phyloP scores from a whole-genome alignment of 2,888 invertebrate genomes.

The Drosophila demipolita region DNA sequence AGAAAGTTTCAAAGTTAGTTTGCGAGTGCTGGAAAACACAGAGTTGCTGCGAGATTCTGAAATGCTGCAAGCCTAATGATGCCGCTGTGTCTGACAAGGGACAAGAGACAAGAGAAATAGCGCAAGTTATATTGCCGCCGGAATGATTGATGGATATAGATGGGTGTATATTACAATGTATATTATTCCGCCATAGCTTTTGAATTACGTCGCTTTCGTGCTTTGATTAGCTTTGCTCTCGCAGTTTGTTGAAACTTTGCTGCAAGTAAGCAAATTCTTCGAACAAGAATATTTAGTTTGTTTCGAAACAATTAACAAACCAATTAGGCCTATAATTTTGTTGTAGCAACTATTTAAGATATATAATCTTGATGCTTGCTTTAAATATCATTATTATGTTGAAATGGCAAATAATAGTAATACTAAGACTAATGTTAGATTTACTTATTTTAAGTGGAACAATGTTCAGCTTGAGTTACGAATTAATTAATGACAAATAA shows the following conservation, averaged over 20 bases:
- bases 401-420: background rate
- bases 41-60: conserved; percentile 58
- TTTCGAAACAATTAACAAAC: conserved; percentile 7
- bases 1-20: conserved; percentile 75
- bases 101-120: conserved; percentile 55
- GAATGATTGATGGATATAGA: conserved; percentile 75
- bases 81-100: conserved; percentile 27
- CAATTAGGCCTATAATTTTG: background rate
- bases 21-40: conserved; percentile 62
- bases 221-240: conserved; percentile 25
- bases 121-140: conserved; percentile 72
- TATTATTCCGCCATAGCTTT: conserved; percentile 19
- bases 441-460: background rate
- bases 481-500: conserved; percentile 1
- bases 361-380: background rate
- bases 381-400: background rate
- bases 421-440: background rate
- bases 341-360: background rate
- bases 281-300: background rate
- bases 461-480: conserved; percentile 1
- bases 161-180: conserved; percentile 45
- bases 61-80: conserved; percentile 74
- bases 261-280: background rate
- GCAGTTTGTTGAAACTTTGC: background rate
- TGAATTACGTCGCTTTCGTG: conserved; percentile 9